Conservation (phyloP, 2,797 vertebrate species). For the Hapalemur alaotrensis region DNA sequence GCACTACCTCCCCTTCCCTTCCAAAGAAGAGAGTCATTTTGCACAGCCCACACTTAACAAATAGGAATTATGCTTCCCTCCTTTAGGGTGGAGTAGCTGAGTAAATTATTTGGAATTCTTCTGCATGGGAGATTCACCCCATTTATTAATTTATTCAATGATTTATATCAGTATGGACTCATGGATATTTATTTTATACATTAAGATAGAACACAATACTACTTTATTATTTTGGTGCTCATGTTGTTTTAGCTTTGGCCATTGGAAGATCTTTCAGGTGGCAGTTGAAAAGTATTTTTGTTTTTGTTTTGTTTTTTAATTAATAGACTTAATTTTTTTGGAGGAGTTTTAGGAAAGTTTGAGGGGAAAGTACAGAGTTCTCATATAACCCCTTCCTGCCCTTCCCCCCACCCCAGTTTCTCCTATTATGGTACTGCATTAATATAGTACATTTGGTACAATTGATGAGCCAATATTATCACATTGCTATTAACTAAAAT, state of each 20-base stretch:
- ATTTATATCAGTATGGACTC: not conserved
- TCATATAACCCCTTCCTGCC: not conserved
- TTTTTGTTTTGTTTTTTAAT: not conserved
- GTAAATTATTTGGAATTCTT: not conserved
- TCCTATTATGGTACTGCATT: not conserved
- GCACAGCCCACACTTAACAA: not conserved
- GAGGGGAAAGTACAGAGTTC: not conserved
- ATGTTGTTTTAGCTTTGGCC: not conserved
- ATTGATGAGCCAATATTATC: not conserved
- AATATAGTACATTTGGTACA: not conserved
- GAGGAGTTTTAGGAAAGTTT: not conserved
- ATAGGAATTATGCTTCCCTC: not conserved
- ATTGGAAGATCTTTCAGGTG: not conserved
- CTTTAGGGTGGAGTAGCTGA: not conserved
- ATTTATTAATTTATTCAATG: not conserved
- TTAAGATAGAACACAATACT: not conserved
- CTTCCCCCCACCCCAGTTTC: not conserved
- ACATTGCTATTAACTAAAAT: not conserved
- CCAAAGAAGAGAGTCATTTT: not conserved
- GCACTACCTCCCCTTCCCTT: not conserved
- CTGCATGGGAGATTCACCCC: not conserved
- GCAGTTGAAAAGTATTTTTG: not conserved
- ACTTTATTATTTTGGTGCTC: not conserved
- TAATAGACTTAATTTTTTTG: not conserved
- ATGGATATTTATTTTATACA: not conserved